These are phyloP conservation scores for Pygocentrus nattereri DNA, from an alignment of 2,797 vertebrate genomes.

Conservation along the genomic window DNA sequence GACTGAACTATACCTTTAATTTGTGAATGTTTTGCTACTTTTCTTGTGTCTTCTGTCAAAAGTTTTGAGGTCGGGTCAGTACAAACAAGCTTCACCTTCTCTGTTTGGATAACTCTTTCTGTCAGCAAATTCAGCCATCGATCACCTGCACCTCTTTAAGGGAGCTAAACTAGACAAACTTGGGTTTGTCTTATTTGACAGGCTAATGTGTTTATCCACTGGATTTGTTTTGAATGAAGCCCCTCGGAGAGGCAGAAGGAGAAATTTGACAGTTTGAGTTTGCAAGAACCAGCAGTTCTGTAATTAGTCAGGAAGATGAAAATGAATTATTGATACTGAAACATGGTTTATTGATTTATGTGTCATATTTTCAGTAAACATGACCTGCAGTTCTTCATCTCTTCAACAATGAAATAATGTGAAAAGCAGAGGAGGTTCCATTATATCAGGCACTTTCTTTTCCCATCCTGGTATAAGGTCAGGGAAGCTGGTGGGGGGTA, in stretches of 20 bases:
- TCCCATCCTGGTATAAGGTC: background rate
- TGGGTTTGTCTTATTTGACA: background rate
- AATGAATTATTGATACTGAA: conserved; percentile 19
- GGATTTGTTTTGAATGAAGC: background rate
- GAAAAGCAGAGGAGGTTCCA: background rate
- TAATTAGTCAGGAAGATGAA: background rate
- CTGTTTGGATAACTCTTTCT: background rate
- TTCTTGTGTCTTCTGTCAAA: background rate
- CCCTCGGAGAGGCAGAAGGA: background rate
- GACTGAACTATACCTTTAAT: background rate
- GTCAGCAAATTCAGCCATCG: background rate
- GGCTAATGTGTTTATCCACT: background rate
- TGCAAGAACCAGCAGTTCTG: conserved; percentile 16
- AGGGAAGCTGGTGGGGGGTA: background rate
- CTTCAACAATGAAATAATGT: background rate
- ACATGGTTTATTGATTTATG: conserved; percentile 11
- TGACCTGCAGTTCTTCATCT: background rate
- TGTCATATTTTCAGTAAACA: conserved; percentile 7
- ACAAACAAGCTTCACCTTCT: background rate
- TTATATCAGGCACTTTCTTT: background rate
- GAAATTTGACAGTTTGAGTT: conserved; percentile 1
- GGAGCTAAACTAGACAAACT: background rate
- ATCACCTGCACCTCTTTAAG: background rate
- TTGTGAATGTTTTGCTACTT: background rate
- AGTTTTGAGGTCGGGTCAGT: background rate